phyloP scores from a whole-genome alignment of 2,113 vertebrate species.

The Ceyx cyanopectus region DNA sequence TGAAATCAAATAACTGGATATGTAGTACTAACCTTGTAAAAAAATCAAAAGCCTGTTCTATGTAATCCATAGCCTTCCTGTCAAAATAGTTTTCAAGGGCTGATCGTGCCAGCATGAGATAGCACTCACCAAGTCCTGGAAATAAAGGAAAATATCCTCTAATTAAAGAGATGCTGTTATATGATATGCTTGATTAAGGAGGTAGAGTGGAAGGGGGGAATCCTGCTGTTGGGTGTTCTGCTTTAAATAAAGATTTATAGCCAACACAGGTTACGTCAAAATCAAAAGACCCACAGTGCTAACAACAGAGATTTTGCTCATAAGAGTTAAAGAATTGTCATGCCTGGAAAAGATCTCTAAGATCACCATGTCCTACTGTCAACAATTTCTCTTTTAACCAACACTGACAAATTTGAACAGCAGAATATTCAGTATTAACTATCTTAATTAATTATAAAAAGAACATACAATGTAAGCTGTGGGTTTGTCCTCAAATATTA shows the following conservation, averaged over 20 bases:
- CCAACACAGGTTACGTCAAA: background rate
- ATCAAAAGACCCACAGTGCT: background rate
- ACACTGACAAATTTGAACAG: background rate
- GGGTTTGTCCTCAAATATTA: background rate
- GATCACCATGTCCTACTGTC: too few species aligned
- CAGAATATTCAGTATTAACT: background rate
- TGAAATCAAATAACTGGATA: background rate
- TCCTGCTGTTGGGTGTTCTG: background rate
- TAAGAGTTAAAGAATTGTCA: too few species aligned
- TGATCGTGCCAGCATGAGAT: constrained; percentile 86
- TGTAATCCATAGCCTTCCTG: constrained; percentile 85
- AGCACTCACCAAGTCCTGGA: constrained; percentile 93
- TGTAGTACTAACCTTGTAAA: constrained; percentile 85
- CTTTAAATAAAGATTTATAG: background rate
- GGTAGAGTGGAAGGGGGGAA: background rate
- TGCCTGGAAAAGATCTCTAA: too few species aligned
- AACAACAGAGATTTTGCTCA: background rate
- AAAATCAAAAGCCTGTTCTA: constrained; percentile 89
- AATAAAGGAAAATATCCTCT: background rate
- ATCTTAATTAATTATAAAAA: background rate
- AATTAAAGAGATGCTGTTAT: background rate
- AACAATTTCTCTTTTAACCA: background rate
- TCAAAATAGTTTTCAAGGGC: constrained; percentile 90
- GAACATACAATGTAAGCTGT: background rate
- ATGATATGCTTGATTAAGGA: background rate